A percentile compares a stretch with the other conserved stretches of the same genome.
Conservation (phyloP, 2,888 invertebrate genomes). For the Parthenolecanium corni region DNA sequence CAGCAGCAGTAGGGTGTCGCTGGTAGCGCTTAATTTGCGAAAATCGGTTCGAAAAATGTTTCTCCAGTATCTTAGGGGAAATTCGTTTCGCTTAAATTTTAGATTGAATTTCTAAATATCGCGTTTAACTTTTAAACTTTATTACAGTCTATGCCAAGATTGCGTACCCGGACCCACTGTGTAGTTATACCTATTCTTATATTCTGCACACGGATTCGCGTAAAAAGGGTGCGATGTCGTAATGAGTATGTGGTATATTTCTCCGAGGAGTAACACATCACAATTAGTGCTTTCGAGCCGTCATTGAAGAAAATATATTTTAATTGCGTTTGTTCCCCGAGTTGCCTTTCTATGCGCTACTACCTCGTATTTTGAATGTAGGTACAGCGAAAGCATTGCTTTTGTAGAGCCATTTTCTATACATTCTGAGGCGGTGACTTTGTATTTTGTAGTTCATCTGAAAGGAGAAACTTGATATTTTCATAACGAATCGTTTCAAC, state of each 20-base stretch:
- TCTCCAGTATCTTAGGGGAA: too few species aligned
- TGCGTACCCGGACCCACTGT: too few species aligned
- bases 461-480: too few species aligned
- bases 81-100: background rate
- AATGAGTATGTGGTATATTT: conserved; percentile 20
- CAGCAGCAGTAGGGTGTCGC: background rate
- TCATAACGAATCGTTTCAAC: too few species aligned
- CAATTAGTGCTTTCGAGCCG: conserved; percentile 20
- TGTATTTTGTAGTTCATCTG: too few species aligned
- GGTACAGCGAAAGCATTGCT: background rate
- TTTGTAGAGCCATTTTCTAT: too few species aligned
- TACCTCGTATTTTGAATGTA: background rate
- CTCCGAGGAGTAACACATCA: conserved; percentile 19
- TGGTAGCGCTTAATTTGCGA: background rate
- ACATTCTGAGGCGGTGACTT: too few species aligned
- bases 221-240: conserved; percentile 1
- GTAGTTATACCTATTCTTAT: too few species aligned
- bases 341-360: background rate
- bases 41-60: background rate
- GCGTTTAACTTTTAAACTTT: conserved; percentile 8
- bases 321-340: conserved; percentile 9
- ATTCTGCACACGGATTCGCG: background rate
- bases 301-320: conserved; percentile 21
- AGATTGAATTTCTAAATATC: too few species aligned
- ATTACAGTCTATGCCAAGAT: too few species aligned